Conservation (phyloP, 92 coral and sea anemone species). For the Epizoanthus illoricatus region DNA sequence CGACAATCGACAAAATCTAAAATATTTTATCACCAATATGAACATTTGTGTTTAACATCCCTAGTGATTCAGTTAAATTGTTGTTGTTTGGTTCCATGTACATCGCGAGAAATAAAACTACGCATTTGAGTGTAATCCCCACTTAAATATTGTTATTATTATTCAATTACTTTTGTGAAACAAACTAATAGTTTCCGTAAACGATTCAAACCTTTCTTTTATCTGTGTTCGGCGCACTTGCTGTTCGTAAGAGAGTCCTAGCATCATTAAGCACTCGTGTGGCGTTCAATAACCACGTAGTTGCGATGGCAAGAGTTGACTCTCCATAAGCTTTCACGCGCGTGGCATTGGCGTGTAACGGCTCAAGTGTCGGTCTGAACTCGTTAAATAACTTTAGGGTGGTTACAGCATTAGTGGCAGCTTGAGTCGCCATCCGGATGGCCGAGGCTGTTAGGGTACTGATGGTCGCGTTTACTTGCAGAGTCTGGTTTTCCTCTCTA, state of each 20-base stretch:
- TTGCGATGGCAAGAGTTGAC: conserved; percentile 44
- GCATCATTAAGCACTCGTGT: conserved; percentile 60
- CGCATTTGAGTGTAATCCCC: no score
- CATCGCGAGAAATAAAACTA: no score
- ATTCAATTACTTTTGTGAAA: not conserved
- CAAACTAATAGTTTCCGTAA: no score
- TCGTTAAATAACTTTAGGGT: conserved; percentile 31
- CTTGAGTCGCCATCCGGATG: conserved; percentile 28
- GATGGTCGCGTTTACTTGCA: conserved; percentile 47
- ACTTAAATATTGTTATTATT: no score
- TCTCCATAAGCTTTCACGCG: conserved; percentile 50
- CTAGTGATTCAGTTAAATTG: no score
- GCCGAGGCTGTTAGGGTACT: conserved; percentile 43
- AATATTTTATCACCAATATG: no score
- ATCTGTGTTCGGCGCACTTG: conserved; percentile 54
- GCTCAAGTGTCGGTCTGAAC: conserved; percentile 39
- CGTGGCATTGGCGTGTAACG: conserved; percentile 59
- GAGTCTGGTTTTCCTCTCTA: conserved; percentile 53
- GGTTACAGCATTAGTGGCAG: conserved; percentile 47
- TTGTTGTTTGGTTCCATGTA: no score
- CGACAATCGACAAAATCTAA: no score
- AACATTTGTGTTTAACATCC: no score
- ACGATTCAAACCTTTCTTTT: conserved; percentile 44
- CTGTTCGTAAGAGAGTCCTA: conserved; percentile 31
- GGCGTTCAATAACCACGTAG: conserved; percentile 55